Percentiles rank a stretch among this genome's conserved stretches.
Conservation (phyloP, 2,888 invertebrate species). For the Cyaniris semiargus region DNA sequence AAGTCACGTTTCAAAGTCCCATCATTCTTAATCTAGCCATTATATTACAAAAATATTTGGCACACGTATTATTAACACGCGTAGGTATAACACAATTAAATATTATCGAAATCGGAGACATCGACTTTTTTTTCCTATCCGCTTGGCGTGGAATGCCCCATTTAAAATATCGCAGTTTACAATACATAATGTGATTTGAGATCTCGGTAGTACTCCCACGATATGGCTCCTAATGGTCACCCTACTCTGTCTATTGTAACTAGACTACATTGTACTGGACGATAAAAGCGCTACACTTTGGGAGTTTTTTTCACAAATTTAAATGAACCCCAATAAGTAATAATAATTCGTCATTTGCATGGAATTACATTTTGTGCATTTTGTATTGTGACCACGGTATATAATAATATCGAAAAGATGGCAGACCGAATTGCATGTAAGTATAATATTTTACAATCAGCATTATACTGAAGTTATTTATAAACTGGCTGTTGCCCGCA, state of each 20-base stretch:
- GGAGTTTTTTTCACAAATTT: slow-evolving; percentile 71
- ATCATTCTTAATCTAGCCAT: no score
- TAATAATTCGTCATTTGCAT: slow-evolving; percentile 70
- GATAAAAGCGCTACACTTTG: slow-evolving; percentile 77
- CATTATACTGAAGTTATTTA: no score
- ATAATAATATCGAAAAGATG: not conserved
- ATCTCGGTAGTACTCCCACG: not conserved
- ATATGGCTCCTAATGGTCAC: slow-evolving; percentile 49
- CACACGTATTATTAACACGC: no score
- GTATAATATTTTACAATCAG: no score
- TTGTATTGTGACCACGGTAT: slow-evolving; percentile 36
- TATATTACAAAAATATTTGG: no score
- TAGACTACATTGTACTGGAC: slow-evolving; percentile 62
- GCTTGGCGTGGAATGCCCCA: no score
- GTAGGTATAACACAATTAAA: no score
- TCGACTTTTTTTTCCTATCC: no score
- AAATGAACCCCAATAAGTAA: slow-evolving; percentile 67
- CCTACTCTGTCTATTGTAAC: slow-evolving; percentile 59
- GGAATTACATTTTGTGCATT: slow-evolving; percentile 53
- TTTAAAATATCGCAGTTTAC: no score
- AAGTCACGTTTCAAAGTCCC: no score
- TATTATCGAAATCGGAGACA: no score
- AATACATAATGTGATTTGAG: not conserved
- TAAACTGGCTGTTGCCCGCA: no score
- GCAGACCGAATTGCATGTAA: not conserved